Evolutionary conservation across 2,797 vertebrate species (phyloP), one percentile per base, ranked within the genome.

Genomic region (Cuculus canorus): DNA sequence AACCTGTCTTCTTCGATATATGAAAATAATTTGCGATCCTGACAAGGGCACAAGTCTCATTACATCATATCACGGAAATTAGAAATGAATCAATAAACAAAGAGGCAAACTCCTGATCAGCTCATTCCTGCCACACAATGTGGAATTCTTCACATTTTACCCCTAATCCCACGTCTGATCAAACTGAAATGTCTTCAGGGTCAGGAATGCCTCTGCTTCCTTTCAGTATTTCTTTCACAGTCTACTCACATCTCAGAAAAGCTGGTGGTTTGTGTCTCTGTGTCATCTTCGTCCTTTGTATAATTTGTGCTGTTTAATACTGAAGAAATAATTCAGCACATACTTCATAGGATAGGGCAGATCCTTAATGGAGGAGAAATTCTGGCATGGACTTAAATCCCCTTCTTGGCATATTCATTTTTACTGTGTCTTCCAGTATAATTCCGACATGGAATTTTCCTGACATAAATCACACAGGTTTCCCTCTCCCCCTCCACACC

Each of bases 391-490:
- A 65, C 81, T 86, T 78, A 95, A 96, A 95, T 76, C 86, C 77
- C 83, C 69, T 90, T 91, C 83, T 93, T 91, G 90, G 94, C 69
- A 50, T 63, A 76, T 53, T 76, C 66, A 59, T 72, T 92, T 93
- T 90, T 52, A 94, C 84, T 71, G 43, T 6, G 6, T 91, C 89
- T 96, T 88, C 80, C 79, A 84, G 92, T 48, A 19, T 47, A 75
- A 86, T 52, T 97, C 95, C 8, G 4, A 88, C 72, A 63, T 52
- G 83, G 95, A 96, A 91, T 94, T 97, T 98, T 96, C 92, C 95
- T 97, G 91, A 92, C 93, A 82, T 72, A 79, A 84, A 82, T 95
- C 82, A 91, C 87, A 78, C 88, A 93, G 86, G 82, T 94, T 92
- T 91, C 64, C 71, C 87, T 91, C 47, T 64, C 65, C 61, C 69